Evolutionary conservation across 1,140 invertebrate species (phyloP).

Genomic region (Hyposmocoma kahamanoa): DNA sequence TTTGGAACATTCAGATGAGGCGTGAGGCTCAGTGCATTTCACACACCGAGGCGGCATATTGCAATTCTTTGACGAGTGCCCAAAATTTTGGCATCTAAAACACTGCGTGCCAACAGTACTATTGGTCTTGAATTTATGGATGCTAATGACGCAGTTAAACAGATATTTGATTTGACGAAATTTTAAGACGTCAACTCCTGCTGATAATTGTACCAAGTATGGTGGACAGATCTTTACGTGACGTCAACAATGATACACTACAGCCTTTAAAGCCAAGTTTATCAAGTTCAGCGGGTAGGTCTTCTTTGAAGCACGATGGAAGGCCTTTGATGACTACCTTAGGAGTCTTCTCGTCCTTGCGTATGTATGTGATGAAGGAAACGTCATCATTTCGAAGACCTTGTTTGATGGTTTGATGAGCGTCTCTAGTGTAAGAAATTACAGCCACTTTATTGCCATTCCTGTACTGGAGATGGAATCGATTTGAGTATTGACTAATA

Average conservation of each 20-base stretch:
- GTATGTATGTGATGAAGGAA: background rate
- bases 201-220: background rate
- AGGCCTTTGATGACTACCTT: background rate
- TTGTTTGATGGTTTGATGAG: background rate
- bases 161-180: slow-evolving; percentile 1
- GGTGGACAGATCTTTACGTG: background rate
- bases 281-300: background rate
- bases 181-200: background rate
- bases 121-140: background rate
- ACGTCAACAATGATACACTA: background rate
- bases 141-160: background rate
- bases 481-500: background rate
- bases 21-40: slow-evolving; percentile 1
- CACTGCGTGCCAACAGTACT: background rate
- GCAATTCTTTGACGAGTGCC: background rate
- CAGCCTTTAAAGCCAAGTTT: background rate
- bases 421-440: background rate
- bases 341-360: background rate
- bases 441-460: background rate
- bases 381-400: background rate
- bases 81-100: slow-evolving; percentile 2
- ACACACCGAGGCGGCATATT: background rate
- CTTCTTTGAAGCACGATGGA: background rate
- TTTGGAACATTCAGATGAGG: background rate
- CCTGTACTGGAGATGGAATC: background rate